Evolutionary conservation across 2,113 vertebrate species (phyloP).

Genomic region (Paradisaea rubra): DNA sequence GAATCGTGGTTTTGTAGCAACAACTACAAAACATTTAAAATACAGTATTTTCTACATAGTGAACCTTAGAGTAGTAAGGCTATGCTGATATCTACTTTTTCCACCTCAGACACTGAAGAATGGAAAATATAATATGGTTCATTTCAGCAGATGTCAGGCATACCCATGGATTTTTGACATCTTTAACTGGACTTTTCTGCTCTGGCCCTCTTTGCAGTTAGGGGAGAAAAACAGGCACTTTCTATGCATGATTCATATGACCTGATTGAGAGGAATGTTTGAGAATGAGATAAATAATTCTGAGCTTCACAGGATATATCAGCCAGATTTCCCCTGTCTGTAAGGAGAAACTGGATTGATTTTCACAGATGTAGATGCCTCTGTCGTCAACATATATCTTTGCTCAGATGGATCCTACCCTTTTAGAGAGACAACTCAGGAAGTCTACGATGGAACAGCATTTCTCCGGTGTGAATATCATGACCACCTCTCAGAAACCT

Average conservation of each 20-base stretch:
- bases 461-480: background rate
- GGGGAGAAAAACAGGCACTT: background rate
- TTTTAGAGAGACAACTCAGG: background rate
- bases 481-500: background rate
- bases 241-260: background rate
- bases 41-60: background rate
- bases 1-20: background rate
- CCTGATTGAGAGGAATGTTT: background rate
- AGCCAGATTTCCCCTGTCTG: background rate
- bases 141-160: background rate
- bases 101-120: background rate
- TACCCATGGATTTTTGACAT: background rate
- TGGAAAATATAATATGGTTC: background rate
- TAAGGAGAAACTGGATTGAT: background rate
- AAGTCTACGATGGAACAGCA: accelerated
- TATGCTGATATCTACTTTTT: background rate
- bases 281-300: background rate
- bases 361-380: background rate
- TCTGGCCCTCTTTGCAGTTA: background rate
- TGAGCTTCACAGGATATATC: background rate
- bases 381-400: background rate
- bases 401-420: background rate
- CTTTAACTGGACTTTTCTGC: background rate
- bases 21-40: background rate
- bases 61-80: background rate